Conservation (phyloP, 2,113 vertebrate genomes). For the Miniopterus natalensis region DNA sequence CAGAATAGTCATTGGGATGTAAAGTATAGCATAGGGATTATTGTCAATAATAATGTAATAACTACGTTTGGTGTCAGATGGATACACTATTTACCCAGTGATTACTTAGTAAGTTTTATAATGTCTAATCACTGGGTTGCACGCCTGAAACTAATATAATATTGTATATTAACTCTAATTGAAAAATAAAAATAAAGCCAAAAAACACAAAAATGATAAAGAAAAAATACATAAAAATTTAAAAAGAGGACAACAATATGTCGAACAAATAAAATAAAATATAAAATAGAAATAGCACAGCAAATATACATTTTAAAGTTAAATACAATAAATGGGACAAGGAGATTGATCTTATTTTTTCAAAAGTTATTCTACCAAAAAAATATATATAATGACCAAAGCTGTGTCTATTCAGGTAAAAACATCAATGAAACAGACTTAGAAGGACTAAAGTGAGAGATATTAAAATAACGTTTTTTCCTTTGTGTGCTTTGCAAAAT, state of each 20-base stretch:
- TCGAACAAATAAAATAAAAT: neutral
- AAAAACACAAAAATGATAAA: neutral
- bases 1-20: neutral
- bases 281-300: neutral
- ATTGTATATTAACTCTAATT: neutral
- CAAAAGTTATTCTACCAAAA: neutral
- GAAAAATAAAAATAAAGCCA: neutral
- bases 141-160: neutral
- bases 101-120: neutral
- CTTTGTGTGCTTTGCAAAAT: conserved; percentile 11
- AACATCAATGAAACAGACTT: neutral
- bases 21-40: neutral
- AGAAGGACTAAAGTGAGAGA: neutral
- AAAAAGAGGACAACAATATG: neutral
- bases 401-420: neutral
- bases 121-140: neutral
- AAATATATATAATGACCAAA: neutral
- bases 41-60: neutral
- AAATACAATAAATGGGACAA: neutral
- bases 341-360: neutral
- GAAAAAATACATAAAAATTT: neutral
- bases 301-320: neutral
- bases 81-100: neutral
- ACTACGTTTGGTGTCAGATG: neutral
- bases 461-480: neutral